Evolutionary conservation across 2,888 invertebrate genomes (phyloP), one percentile per base, ranked within the genome.

Genomic region (Watsonalla cultraria): DNA sequence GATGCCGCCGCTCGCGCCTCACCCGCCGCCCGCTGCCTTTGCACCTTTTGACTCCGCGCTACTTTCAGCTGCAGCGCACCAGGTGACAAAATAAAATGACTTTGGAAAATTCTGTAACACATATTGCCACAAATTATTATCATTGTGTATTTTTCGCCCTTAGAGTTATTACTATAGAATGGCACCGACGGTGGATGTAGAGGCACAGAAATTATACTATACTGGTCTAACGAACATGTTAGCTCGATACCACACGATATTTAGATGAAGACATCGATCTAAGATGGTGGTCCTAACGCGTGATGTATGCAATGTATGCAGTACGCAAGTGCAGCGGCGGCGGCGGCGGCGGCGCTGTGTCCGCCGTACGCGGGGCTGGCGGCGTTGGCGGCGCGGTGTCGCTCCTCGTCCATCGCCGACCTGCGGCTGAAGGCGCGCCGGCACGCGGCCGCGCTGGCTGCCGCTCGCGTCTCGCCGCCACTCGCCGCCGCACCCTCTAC

Each of bases 361-460:
- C 95, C 70, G 80, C 94, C 80, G 68, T 80, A 94, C 69, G 92
- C 96, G 47, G 96, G 96, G 59, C 92, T 97, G 63, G 96, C 97
- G 7, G 95, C 96, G 4, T 92, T 97, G 47, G 95, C 95, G 7
- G 95, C 95, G 13, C 94, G 95, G 58, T 95, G 95, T 72, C 96
- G 96, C 82, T 96, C 96, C 72, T 97, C 97, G 15, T 98, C 97
- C 80, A 98, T 98, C 79, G 98, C 98, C 0, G 98, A 98, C 88
- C 92, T 98, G 54, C 92, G 98, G 68, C 92, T 98, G 63, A 98
- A 98, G 86, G 98, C 98, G 15, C 95, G 96, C 78, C 95, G 97
- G 70, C 98, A 98, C 84, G 96, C 98, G 37, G 98, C 98, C 68
- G 96, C 97, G 0, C 88, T 98, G 52, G 97, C 94, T 1, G 90